Evolutionary conservation across 2,888 invertebrate genomes (phyloP).

Genomic region (Physocephala rufipes): DNA sequence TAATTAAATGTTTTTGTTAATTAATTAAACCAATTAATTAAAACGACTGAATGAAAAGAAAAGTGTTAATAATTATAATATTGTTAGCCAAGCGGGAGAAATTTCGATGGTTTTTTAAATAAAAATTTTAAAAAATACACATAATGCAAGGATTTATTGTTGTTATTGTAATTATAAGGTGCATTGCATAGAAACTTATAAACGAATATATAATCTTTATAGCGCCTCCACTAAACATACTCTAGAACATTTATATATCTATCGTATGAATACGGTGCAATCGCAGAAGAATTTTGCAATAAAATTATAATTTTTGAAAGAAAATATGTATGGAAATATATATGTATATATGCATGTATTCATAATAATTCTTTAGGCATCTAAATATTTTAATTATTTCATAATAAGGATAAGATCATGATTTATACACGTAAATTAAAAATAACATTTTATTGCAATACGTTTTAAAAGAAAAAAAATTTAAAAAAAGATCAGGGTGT

Average conservation of each 20-base stretch:
- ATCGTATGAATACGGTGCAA: constrained; percentile 47
- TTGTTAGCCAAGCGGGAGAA: constrained; percentile 51
- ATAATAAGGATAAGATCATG: background rate
- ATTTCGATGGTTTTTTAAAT: constrained; percentile 34
- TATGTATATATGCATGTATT: constrained; percentile 22
- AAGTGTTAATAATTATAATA: constrained; percentile 36
- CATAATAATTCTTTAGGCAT: constrained; percentile 1
- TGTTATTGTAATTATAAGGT: background rate
- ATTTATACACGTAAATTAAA: background rate
- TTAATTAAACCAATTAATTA: background rate
- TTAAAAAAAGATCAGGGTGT: constrained; percentile 20
- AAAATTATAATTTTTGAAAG: constrained; percentile 28
- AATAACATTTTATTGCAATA: background rate
- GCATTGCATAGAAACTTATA: background rate
- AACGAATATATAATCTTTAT: constrained; percentile 22
- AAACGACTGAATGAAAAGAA: constrained; percentile 21
- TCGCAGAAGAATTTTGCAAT: constrained; percentile 47
- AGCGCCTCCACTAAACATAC: too few species aligned
- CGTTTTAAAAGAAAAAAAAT: background rate
- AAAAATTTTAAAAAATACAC: constrained; percentile 23
- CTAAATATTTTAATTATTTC: background rate
- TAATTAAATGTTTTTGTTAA: background rate
- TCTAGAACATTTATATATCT: too few species aligned
- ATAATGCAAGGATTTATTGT: constrained; percentile 10
- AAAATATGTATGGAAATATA: constrained; percentile 20